phyloP scores from a whole-genome alignment of 2,113 vertebrate genomes.

The Mirounga angustirostris region DNA sequence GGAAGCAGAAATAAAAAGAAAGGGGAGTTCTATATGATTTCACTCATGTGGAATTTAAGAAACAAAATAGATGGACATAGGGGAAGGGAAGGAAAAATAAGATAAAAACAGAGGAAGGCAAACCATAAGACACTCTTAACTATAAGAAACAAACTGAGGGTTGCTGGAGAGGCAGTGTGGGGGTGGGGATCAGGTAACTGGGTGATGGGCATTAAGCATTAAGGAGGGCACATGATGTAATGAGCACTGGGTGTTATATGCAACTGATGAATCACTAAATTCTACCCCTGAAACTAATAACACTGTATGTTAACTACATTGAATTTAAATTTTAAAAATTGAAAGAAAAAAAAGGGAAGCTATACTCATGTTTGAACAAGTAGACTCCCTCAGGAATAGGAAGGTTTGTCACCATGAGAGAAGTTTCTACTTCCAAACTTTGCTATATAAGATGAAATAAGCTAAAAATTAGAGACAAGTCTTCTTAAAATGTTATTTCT shows the following conservation, averaged over 20 bases:
- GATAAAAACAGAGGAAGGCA: not conserved
- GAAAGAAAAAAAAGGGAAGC: not conserved
- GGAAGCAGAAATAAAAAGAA: not conserved
- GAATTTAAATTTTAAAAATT: not conserved
- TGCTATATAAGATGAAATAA: not conserved
- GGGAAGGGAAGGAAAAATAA: not conserved
- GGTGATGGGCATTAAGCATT: not conserved
- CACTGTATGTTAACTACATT: not conserved
- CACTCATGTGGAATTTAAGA: not conserved
- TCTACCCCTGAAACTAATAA: not conserved
- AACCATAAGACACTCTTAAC: not conserved
- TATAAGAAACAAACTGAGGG: not conserved
- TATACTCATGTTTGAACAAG: not conserved
- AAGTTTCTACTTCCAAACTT: not conserved
- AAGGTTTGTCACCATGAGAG: not conserved
- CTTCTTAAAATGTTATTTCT: conserved; percentile 21
- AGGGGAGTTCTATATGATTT: not conserved
- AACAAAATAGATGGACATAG: not conserved
- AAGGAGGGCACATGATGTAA: not conserved
- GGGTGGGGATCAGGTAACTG: not conserved
- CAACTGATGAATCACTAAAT: not conserved
- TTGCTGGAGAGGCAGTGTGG: not conserved
- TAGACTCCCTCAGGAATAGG: not conserved
- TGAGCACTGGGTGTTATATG: not conserved
- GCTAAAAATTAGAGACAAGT: not conserved